Percentiles rank a stretch among this genome's conserved stretches.
Evolutionary conservation across 2,797 vertebrate species (phyloP).

Genomic region (Eulemur rubriventer): DNA sequence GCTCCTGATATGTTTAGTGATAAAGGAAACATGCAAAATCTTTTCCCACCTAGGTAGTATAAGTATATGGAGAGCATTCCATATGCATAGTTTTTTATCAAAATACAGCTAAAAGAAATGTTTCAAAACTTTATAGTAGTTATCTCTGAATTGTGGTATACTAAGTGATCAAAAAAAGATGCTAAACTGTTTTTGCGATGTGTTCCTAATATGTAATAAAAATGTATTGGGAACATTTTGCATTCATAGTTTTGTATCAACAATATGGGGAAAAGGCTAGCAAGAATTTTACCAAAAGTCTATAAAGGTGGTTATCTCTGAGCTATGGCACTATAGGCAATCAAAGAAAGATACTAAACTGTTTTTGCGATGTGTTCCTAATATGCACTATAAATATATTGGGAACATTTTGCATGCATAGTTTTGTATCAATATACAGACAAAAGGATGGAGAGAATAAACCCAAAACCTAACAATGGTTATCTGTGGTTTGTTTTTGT

Average conservation of each 20-base stretch:
- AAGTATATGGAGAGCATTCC: background rate
- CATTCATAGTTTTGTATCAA: constrained; percentile 70
- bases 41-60: background rate
- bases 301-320: background rate
- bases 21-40: background rate
- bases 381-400: constrained; percentile 72
- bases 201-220: constrained; percentile 75
- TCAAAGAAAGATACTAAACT: constrained; percentile 68
- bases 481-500: constrained; percentile 9
- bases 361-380: constrained; percentile 78
- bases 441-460: constrained; percentile 29
- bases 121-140: background rate
- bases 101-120: background rate
- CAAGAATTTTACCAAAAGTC: background rate
- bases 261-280: background rate
- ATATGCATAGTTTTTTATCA: background rate
- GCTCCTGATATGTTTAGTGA: background rate
- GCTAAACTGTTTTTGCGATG: constrained; percentile 74
- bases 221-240: constrained; percentile 75
- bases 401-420: constrained; percentile 75
- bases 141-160: background rate
- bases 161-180: constrained; percentile 38
- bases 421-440: constrained; percentile 69
- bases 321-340: background rate
- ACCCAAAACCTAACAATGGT: background rate